A percentile compares a stretch with the other conserved stretches of the same genome.
phyloP scores from a whole-genome alignment of 2,888 invertebrate genomes.

The Troides aeacus region DNA sequence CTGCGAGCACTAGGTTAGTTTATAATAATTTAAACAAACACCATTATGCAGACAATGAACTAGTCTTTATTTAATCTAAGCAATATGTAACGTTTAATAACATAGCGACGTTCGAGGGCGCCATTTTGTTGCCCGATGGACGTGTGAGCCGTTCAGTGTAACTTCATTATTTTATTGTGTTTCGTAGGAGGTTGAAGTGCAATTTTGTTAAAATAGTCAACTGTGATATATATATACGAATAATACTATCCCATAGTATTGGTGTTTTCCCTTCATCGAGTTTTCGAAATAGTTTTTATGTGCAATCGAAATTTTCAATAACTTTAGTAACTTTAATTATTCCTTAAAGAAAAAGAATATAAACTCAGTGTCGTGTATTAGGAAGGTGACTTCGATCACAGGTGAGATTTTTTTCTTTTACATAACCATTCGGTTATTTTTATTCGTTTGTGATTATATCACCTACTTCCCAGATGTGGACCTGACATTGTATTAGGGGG shows the following conservation, averaged over 20 bases:
- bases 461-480: too few relatives aligned
- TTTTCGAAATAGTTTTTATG: background rate
- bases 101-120: constrained; percentile 17
- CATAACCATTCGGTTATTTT: too few relatives aligned
- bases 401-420: too few relatives aligned
- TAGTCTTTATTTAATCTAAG: constrained; percentile 28
- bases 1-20: constrained; percentile 10
- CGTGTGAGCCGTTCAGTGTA: background rate
- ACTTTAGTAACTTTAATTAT: too few relatives aligned
- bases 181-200: constrained; percentile 5
- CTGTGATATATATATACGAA: background rate
- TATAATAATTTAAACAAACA: constrained; percentile 23
- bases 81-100: constrained; percentile 25
- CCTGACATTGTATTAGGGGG: too few relatives aligned
- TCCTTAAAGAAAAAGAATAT: too few relatives aligned
- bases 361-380: too few relatives aligned
- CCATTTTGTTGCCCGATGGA: constrained; percentile 8
- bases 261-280: background rate
- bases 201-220: background rate
- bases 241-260: background rate
- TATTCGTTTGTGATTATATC: too few relatives aligned
- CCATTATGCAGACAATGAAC: constrained; percentile 25
- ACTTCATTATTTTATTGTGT: constrained; percentile 20
- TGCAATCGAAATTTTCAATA: too few relatives aligned
- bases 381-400: too few relatives aligned